Base-by-base conservation (phyloP, 2,113 vertebrate genomes). In the Varanus komodoensis region DNA sequence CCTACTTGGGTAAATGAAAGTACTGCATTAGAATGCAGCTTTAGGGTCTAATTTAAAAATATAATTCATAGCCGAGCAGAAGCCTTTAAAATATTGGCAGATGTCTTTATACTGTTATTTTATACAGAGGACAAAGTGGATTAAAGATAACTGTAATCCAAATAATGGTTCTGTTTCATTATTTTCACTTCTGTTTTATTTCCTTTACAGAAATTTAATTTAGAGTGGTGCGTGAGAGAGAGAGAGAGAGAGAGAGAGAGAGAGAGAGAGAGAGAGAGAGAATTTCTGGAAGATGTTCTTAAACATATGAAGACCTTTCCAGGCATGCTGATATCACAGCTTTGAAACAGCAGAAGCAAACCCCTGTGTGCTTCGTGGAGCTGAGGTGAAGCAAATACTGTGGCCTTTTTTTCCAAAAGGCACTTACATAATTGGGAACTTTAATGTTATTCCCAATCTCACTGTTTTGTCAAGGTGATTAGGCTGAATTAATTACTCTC, bases 71-170 rank as follows among this genome's bases (percentile, higher is more conserved):
- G 90, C 87, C 81, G 85, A 93, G 94, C 95, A 95, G 96, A 96
- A 96, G 96, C 95, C 94, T 96, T 96, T 97, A 93, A 95, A 95
- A 96, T 95, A 96, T 93, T 95, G 95, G 95, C 96, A 96, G 96
- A 94, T 96, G 96, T 94, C 96, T 96, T 94, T 88, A 94, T 96
- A 93, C 88, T 89, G 84, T 91, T 90, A 87, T 96, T 97, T 94
- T 93, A 90, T 91, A 91, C 38, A 93, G 92, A 96, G 95, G 96
- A 94, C 95, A 96, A 95, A 95, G 93, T 96, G 95, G 94, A 95
- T 97, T 94, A 95, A 95, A 96, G 95, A 94, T 84, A 94, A 95
- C 93, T 86, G 88, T 87, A 95, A 95, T 93, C 95, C 91, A 91
- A 86, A 86, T 95, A 94, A 87, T 91, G 87, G 90, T 88, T 88